Evolutionary conservation across 2,888 invertebrate species (phyloP), one percentile per base, ranked within the genome.

Genomic region (Sesamia inferens): DNA sequence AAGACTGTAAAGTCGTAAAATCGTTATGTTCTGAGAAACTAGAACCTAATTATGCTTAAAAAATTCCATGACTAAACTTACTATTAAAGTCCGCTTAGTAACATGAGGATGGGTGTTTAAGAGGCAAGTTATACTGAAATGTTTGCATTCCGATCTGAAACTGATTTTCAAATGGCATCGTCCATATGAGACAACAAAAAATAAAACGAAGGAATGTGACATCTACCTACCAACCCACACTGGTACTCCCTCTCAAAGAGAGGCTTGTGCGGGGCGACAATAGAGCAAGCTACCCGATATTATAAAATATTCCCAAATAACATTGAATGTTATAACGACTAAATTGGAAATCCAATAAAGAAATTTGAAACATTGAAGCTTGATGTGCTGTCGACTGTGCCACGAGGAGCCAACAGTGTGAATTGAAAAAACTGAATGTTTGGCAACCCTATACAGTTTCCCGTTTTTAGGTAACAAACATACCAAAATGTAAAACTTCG

Each of bases 391-490:
- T 31, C 31, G 31, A 31, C 31, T 31, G 31, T 31, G 31, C 31
- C 31, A 31, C 31, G 31, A 2, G 31, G 3, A 2, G 31, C 31
- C 51, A 54, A 10, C 51, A 54, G 51, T 54, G 51, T 10, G 4
- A 11, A 54, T n/a, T 10, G 4, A 11, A 8, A 24, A 24, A 24
- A 55, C 22, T 13, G 2, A 10, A n/a, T 55, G 66, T 57, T 57
- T 68, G 54, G 84, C n/a, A 85, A 71, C 85, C 85, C 85, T 85
- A 74, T 42, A 47, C 64, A 48, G 42, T 74, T 84, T 79, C 73
- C 84, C 74, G 80, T 85, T 81, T 78, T 83, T 84, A 67, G 61
- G 70, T 57, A 81, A 75, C 73, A 75, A 86, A 81, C 78, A 82
- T 81, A 79, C 72, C 68, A 81, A 77, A 86, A 83, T 81, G 71